These are phyloP conservation scores for Linnaemya vulpina DNA, from an alignment of 2,888 invertebrate genomes.

Conservation along the genomic window DNA sequence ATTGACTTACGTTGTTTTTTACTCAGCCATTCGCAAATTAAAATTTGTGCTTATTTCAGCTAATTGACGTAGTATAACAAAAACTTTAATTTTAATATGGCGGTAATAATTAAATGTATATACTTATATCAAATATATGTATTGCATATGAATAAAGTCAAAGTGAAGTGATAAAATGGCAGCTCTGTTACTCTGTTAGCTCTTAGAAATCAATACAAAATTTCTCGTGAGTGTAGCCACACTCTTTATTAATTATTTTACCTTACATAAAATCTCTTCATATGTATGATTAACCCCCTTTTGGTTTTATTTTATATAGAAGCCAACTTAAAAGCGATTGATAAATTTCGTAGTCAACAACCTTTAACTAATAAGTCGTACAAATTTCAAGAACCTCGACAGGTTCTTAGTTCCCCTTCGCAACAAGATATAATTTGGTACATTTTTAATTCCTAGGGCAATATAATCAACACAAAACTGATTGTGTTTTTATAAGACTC, in stretches of 20 bases:
- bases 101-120: no score
- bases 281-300: constrained; percentile 3
- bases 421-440: neutral
- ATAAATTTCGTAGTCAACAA: neutral
- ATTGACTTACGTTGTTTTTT: no score
- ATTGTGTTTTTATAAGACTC: neutral
- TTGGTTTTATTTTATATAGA: neutral
- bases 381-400: neutral
- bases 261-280: neutral
- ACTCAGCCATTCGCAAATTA: no score
- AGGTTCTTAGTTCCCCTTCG: neutral
- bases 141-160: no score
- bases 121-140: no score
- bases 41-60: no score
- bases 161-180: no score
- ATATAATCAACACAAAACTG: neutral
- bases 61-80: no score
- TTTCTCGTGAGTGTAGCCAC: no score
- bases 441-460: neutral
- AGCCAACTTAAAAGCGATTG: neutral
- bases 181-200: no score
- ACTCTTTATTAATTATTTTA: no score
- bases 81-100: no score
- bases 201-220: neutral
- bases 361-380: neutral